phyloP scores from a whole-genome alignment of 1,140 invertebrate genomes.

The Philotrypesis tridentata region DNA sequence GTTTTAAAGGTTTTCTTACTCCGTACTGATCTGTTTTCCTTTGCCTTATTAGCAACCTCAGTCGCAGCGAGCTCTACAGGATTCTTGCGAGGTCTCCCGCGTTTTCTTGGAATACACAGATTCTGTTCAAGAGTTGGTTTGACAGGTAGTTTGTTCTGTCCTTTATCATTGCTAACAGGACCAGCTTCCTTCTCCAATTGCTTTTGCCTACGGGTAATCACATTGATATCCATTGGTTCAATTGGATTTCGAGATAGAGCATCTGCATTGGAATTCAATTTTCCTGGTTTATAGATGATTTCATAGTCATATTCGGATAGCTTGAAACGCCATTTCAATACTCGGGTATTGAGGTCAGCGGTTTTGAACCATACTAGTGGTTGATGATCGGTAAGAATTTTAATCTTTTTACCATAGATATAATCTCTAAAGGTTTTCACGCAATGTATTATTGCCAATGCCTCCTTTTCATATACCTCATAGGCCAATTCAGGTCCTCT shows the following conservation, averaged over 20 bases:
- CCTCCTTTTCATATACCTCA: constrained; percentile 37
- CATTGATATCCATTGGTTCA: background rate
- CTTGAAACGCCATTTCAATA: background rate
- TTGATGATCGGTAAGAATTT: constrained; percentile 68
- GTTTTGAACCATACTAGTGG: constrained; percentile 62
- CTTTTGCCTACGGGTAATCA: too few species aligned
- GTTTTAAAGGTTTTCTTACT: too few species aligned
- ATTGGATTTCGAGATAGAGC: background rate
- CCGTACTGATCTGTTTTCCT: too few species aligned
- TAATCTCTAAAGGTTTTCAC: constrained; percentile 48
- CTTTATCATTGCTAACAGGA: too few species aligned
- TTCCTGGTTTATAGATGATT: background rate
- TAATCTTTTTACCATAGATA: constrained; percentile 65
- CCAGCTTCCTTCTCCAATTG: too few species aligned
- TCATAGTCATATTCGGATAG: background rate
- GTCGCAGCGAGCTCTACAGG: too few species aligned
- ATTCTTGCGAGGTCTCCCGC: too few species aligned
- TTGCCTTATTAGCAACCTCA: too few species aligned
- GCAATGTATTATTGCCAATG: background rate
- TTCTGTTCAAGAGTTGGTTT: too few species aligned
- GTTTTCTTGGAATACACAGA: too few species aligned
- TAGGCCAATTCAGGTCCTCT: constrained; percentile 57
- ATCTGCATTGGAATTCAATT: background rate
- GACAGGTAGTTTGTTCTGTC: too few species aligned
- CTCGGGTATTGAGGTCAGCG: background rate